A percentile compares a stretch with the other conserved stretches of the same genome.
Evolutionary conservation across 2,113 vertebrate genomes (phyloP).

Genomic region (Zosterops japonicus): DNA sequence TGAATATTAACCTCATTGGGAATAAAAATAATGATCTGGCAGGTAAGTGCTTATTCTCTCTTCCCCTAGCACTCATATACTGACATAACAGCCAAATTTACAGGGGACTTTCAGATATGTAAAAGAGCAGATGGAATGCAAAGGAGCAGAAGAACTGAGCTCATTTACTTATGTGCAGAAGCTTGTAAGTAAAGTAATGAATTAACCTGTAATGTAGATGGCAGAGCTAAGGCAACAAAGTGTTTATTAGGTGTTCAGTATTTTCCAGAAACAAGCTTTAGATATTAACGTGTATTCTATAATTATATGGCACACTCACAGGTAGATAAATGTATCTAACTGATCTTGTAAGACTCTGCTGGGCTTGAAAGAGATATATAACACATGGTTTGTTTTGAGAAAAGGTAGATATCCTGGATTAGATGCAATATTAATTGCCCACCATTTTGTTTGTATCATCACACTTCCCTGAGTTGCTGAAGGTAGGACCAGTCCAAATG

Average conservation of each 20-base stretch:
- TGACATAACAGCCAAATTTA: neutral
- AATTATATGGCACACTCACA: neutral
- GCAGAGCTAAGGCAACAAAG: neutral
- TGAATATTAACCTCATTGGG: neutral
- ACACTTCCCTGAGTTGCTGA: neutral
- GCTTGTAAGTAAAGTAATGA: neutral
- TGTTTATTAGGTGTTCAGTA: neutral
- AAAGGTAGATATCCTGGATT: neutral
- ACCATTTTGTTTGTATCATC: neutral
- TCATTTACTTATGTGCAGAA: neutral
- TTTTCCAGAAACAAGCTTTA: neutral
- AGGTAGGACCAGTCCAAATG: neutral
- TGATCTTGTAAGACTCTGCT: neutral
- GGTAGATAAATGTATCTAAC: neutral
- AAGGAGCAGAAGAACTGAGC: neutral
- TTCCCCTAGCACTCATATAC: neutral
- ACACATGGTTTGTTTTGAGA: rapidly evolving
- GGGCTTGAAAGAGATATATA: neutral
- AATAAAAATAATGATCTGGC: neutral
- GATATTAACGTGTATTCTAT: neutral
- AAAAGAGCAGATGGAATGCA: neutral
- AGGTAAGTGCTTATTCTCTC: neutral
- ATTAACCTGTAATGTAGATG: neutral
- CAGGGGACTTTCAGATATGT: rapidly evolving
- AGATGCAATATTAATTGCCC: neutral